Percentiles rank a stretch among this genome's conserved stretches.
Evolutionary conservation across 2,797 vertebrate species (phyloP).

Genomic region (Periophthalmus magnuspinnatus): DNA sequence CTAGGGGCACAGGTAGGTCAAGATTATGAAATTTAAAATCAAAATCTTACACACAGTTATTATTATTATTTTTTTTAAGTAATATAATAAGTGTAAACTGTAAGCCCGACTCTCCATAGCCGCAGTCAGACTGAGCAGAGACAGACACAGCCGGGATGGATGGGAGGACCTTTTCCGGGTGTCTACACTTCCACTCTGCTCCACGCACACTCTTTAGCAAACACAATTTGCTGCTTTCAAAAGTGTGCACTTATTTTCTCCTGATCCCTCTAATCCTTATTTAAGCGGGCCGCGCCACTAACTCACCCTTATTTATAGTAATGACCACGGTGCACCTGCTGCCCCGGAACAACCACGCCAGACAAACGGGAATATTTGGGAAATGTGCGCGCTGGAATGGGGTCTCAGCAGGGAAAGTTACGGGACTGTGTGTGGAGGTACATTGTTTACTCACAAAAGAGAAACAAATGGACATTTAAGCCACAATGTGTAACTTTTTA

Average conservation of each 20-base stretch:
- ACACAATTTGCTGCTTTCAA: constrained; percentile 60
- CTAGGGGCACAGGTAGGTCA: no score
- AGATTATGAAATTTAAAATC: no score
- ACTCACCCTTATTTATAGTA: constrained; percentile 58
- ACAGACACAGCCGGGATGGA: background rate
- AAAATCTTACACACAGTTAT: no score
- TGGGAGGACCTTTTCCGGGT: constrained; percentile 46
- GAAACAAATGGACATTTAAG: background rate
- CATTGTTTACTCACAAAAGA: no score
- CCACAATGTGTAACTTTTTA: no score
- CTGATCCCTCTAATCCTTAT: constrained; percentile 63
- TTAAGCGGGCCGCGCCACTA: constrained; percentile 62
- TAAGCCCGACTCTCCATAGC: background rate
- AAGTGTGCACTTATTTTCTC: constrained; percentile 60
- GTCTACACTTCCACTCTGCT: constrained; percentile 28
- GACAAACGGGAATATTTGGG: background rate
- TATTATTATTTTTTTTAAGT: no score
- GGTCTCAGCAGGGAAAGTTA: background rate
- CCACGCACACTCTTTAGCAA: constrained; percentile 42
- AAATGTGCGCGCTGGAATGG: background rate
- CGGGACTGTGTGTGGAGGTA: background rate
- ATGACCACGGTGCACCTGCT: constrained; percentile 34
- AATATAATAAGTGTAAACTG: background rate
- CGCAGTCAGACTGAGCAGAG: background rate
- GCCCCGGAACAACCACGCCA: background rate